phyloP scores from a whole-genome alignment of 2,797 vertebrate genomes.

The Morus bassanus region DNA sequence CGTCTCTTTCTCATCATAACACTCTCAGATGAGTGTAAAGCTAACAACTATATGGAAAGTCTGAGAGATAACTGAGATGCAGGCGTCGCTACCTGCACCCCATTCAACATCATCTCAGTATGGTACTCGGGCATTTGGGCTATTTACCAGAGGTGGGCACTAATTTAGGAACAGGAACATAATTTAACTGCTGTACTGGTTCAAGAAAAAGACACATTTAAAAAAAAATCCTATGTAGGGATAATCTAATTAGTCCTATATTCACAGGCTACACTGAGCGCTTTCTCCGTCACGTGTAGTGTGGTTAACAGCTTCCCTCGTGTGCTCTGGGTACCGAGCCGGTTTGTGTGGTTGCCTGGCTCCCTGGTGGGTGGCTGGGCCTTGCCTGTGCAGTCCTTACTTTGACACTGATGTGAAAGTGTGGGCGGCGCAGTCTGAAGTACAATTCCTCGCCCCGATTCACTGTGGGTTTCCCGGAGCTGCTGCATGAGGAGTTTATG shows the following conservation, averaged over 20 bases:
- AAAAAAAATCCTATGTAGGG: rapidly evolving
- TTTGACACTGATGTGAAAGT: rapidly evolving
- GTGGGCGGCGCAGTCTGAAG: background rate
- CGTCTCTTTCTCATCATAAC: background rate
- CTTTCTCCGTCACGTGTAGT: rapidly evolving
- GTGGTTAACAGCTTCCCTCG: background rate
- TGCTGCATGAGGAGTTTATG: background rate
- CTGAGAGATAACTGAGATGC: background rate
- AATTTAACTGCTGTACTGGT: background rate
- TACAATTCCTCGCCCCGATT: rapidly evolving
- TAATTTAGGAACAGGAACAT: background rate
- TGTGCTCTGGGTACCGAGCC: background rate
- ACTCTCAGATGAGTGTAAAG: background rate
- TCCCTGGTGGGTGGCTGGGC: background rate
- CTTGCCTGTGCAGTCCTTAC: rapidly evolving
- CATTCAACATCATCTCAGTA: background rate
- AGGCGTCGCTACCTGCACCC: background rate
- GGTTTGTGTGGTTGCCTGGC: background rate
- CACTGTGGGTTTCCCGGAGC: background rate
- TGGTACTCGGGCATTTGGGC: background rate
- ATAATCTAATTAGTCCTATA: background rate
- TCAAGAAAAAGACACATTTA: background rate
- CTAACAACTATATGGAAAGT: background rate
- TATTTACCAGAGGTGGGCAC: background rate
- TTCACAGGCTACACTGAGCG: background rate